These are phyloP conservation scores for Urocitellus parryii DNA, from an alignment of 2,113 vertebrate genomes.

Conservation along the genomic window DNA sequence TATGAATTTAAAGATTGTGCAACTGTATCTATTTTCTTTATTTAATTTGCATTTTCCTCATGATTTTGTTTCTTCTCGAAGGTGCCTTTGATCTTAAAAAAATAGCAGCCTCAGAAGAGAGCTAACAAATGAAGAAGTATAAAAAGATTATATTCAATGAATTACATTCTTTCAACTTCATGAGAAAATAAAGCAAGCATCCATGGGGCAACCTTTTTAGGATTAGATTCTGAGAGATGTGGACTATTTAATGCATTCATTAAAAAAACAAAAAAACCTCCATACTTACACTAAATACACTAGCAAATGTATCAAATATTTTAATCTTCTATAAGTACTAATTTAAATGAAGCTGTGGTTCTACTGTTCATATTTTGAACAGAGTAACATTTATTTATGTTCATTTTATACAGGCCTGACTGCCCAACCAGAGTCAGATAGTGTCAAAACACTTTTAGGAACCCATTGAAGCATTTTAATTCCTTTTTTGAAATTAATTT, in stretches of 20 bases:
- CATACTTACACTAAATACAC: background rate
- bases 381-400: background rate
- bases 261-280: background rate
- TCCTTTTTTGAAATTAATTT: background rate
- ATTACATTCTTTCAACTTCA: background rate
- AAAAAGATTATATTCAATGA: background rate
- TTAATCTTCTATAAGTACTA: background rate
- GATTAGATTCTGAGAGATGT: background rate
- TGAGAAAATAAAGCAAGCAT: background rate
- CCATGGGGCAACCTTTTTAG: background rate
- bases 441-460: background rate
- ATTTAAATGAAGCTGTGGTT: background rate
- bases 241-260: background rate
- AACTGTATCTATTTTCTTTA: background rate
- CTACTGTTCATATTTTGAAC: background rate
- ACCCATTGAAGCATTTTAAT: background rate
- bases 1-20: background rate
- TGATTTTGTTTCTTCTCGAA: slow-evolving; percentile 26
- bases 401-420: background rate
- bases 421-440: background rate
- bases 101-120: background rate
- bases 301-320: background rate
- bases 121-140: background rate
- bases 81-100: background rate
- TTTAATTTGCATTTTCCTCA: slow-evolving; percentile 24